A percentile compares a stretch with the other conserved stretches of the same genome.
These are phyloP conservation scores for Caloenas nicobarica DNA, from an alignment of 2,113 vertebrate genomes.

Conservation along the genomic window DNA sequence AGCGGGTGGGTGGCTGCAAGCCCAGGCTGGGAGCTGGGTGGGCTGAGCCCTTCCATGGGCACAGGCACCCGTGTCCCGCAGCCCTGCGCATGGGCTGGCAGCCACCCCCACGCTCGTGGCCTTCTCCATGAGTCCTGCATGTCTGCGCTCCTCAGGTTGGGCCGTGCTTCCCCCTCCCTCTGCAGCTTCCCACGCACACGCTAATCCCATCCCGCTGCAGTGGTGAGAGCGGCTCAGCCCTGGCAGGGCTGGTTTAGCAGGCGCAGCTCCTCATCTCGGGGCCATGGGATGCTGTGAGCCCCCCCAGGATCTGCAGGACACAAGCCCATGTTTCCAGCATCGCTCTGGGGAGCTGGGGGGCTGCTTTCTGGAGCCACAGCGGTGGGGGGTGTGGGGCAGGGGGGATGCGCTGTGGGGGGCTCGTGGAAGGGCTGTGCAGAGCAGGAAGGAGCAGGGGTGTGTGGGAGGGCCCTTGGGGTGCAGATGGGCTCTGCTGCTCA, in stretches of 20 bases:
- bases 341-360: background rate
- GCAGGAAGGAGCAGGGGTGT: background rate
- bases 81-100: rapidly evolving
- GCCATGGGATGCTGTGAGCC: background rate
- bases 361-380: background rate
- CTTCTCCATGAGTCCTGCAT: rapidly evolving
- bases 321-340: background rate
- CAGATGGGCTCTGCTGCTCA: background rate
- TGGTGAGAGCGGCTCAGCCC: background rate
- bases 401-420: rapidly evolving
- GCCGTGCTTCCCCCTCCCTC: rapidly evolving
- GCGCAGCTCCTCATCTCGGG: background rate
- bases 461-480: background rate
- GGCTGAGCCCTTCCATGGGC: background rate
- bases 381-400: background rate
- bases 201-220: background rate
- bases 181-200: background rate
- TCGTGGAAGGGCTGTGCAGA: background rate
- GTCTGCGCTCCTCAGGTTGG: background rate
- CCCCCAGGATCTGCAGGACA: background rate
- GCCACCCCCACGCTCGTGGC: rapidly evolving
- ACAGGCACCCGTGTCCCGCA: background rate
- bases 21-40: background rate
- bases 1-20: background rate
- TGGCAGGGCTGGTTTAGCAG: background rate